Evolutionary conservation across 2,888 invertebrate genomes (phyloP), one percentile per base, ranked within the genome.

Genomic region (Campaea margaritaria): DNA sequence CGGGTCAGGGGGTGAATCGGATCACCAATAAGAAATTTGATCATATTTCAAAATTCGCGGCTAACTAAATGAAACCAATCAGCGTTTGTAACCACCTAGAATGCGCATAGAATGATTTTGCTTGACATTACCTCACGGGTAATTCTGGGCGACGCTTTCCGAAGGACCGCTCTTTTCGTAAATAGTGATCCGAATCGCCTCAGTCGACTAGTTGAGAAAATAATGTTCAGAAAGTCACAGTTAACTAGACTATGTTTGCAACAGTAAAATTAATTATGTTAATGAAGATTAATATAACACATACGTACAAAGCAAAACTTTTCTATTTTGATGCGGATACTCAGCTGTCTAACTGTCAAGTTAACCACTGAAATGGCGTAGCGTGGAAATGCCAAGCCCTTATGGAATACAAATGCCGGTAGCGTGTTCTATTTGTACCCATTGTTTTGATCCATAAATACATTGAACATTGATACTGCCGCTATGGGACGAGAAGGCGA

Each of bases 371-470:
- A 64, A 69, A 69, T 66, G 68, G 66, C 57, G 21, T 65, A 70
- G 67, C 66, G 66, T 67, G 68, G 60, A 76, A 76, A 76, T 69
- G 70, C 59, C 70, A 69, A 68, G 70, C 67, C 69, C 73, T 70
- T 74, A 64, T 65, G 69, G 65, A 70, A 70, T 72, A 71, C 60
- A 73, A 75, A 78, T 75, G 65, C 49, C 61, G 57, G 61, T 45
- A 64, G 62, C 55, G 65, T 62, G 64, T 72, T 75, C 68, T 74
- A 73, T 75, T 76, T 77, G 65, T 69, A 66, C 64, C 62, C 57
- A 70, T 75, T 79, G 76, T 79, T 82, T 78, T 78, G 77, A 74
- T 75, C 72, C 66, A 72, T 70, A 76, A 75, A 78, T 75, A 79
- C 63, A 60, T 54, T 52, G 65, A 48, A 67, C 60, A 72, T 69